Conservation (phyloP, 2,888 invertebrate species). For the Tromatobia lineatoria region DNA sequence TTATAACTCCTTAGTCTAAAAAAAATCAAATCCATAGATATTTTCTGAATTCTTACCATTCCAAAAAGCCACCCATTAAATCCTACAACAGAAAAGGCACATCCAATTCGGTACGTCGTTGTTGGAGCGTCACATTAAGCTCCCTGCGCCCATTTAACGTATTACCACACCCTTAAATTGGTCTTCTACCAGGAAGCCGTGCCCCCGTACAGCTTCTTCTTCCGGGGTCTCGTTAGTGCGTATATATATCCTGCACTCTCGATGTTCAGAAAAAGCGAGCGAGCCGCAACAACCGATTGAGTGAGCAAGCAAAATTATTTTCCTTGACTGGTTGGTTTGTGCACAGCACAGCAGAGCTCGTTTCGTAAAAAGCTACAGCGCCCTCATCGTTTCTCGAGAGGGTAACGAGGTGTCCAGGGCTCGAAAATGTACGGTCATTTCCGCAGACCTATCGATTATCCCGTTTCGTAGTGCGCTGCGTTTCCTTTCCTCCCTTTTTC, state of each 20-base stretch:
- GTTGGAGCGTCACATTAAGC: not conserved
- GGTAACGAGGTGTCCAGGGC: conserved; percentile 54
- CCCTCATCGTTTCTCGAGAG: conserved; percentile 40
- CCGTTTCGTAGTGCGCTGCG: conserved; percentile 13
- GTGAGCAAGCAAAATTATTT: conserved; percentile 44
- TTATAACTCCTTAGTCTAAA: not conserved
- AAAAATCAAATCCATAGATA: not conserved
- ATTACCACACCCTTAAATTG: conserved; percentile 16
- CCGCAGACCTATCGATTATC: conserved; percentile 63
- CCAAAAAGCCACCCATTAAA: not conserved
- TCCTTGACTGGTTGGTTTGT: conserved; percentile 5
- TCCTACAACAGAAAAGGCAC: not conserved
- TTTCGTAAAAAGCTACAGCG: conserved; percentile 31
- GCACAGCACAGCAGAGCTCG: not conserved
- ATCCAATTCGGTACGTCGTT: conserved; percentile 8
- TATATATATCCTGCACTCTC: not conserved
- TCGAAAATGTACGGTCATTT: conserved; percentile 63
- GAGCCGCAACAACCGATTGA: conserved; percentile 29
- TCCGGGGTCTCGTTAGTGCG: conserved; percentile 13
- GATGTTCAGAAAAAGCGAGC: not conserved
- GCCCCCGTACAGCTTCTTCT: not conserved
- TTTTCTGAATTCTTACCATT: not conserved
- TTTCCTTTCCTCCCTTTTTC: conserved; percentile 27
- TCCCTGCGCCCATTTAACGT: conserved; percentile 10
- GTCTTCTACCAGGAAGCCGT: not conserved